Evolutionary conservation across 1,140 invertebrate species (phyloP), one percentile per base, ranked within the genome.

Genomic region (Melanaphis sacchari): DNA sequence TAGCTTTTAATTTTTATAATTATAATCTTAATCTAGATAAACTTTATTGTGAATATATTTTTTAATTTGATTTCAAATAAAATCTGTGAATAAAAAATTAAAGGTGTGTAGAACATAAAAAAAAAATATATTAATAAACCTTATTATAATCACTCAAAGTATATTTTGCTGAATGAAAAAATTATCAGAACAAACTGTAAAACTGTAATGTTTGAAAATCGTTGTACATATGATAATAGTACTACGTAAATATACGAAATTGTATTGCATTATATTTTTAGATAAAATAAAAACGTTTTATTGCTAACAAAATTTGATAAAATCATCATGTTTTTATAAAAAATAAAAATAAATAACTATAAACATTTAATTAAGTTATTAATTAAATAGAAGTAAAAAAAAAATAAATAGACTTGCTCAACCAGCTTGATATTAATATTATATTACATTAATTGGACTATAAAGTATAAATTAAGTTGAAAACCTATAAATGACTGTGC

Each of bases 301-400:
- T 66, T 66, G 9, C 11, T 11, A 31, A 31, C 11, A 31, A 66
- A 66, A 66, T 66, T 31, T 31, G 15, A 66, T 66, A n/a, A n/a
- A 31, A 11, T 66, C 59, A 15, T 66, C 15, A 66, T 66, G 11
- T 66, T 66, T 66, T 11, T 66, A 15, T 66, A 2, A 9, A 59
- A 43, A 43, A 31, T 26, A 26, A 59, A 26, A 59, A 59, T 26
- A 59, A 59, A 54, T 59, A 31, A n/a, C 11, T 31, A 15, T 15
- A 15, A n/a, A n/a, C 59, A n/a, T 76, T n/a, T 31, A 4, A 66
- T 66, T 66, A 31, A n/a, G 11, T 31, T 31, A 9, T 66, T 31
- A 76, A 76, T n/a, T 76, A 76, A n/a, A n/a, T n/a, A n/a, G n/a
- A 76, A 76, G 59, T 15, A 76, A 76, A 76, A 76, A 66, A 59